Percentiles rank a stretch among this genome's conserved stretches.
phyloP scores from a whole-genome alignment of 2,113 vertebrate species.

The Pseudorasbora parva region DNA sequence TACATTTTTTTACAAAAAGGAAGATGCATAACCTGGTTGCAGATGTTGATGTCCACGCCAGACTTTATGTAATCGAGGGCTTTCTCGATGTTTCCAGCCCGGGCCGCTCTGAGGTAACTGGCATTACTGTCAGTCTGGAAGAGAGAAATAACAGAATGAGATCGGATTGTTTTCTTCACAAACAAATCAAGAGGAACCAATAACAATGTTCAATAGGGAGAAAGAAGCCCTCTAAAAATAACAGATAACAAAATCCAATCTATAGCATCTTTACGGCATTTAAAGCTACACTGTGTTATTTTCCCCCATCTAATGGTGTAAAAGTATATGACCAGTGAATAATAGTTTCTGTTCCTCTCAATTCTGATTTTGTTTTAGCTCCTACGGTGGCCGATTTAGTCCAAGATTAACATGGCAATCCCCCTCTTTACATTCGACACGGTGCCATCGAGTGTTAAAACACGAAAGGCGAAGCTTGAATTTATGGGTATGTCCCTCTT shows the following conservation, averaged over 20 bases:
- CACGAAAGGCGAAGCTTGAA: too few relatives aligned
- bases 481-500: too few relatives aligned
- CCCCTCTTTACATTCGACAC: too few relatives aligned
- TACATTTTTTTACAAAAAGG: not conserved
- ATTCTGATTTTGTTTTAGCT: too few relatives aligned
- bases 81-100: slow-evolving; percentile 95
- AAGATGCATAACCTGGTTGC: slow-evolving; percentile 86
- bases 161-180: not conserved
- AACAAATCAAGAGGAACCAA: not conserved
- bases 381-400: too few relatives aligned
- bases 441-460: too few relatives aligned
- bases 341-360: too few relatives aligned
- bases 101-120: slow-evolving; percentile 93
- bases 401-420: too few relatives aligned
- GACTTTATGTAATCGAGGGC: slow-evolving; percentile 96
- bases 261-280: not conserved
- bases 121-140: slow-evolving; percentile 93
- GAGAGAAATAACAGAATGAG: slow-evolving; percentile 14
- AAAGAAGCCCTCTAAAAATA: not conserved
- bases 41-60: slow-evolving; percentile 98
- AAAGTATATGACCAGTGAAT: too few relatives aligned
- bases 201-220: not conserved
- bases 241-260: not conserved
- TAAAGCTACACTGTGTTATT: too few relatives aligned
- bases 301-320: too few relatives aligned